Evolutionary conservation across 2,888 invertebrate genomes (phyloP).

Genomic region (Dryobotodes eremita): DNA sequence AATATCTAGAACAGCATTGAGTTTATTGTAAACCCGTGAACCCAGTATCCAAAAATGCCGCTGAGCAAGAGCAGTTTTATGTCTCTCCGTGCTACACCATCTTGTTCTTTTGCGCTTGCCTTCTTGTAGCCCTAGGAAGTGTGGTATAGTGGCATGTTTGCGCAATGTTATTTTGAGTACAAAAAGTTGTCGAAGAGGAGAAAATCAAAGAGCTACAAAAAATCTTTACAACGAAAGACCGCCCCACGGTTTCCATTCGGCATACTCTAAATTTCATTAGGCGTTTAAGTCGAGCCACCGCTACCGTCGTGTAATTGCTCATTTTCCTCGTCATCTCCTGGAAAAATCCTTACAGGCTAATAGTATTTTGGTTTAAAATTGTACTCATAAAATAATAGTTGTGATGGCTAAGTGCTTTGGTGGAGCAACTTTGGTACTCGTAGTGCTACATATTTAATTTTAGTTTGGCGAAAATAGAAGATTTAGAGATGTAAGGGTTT

Average conservation of each 20-base stretch:
- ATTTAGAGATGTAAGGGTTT: not conserved
- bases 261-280: conserved; percentile 90
- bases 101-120: no score
- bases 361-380: conserved; percentile 67
- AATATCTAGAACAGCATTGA: no score
- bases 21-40: no score
- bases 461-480: no score
- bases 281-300: conserved; percentile 88
- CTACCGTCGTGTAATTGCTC: conserved; percentile 88
- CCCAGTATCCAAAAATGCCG: no score
- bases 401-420: conserved; percentile 11
- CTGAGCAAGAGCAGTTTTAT: no score
- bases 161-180: no score
- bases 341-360: conserved; percentile 78
- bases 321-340: conserved; percentile 86
- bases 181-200: no score
- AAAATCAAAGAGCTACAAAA: conserved; percentile 1
- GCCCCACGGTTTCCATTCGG: conserved; percentile 80
- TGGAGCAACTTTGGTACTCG: not conserved
- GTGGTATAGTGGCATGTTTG: no score
- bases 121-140: no score
- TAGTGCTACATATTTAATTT: conserved; percentile 3
- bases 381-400: conserved; percentile 51
- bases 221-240: conserved; percentile 42
- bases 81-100: no score